Evolutionary conservation across 2,888 invertebrate genomes (phyloP).

Genomic region (Linyphia triangularis): DNA sequence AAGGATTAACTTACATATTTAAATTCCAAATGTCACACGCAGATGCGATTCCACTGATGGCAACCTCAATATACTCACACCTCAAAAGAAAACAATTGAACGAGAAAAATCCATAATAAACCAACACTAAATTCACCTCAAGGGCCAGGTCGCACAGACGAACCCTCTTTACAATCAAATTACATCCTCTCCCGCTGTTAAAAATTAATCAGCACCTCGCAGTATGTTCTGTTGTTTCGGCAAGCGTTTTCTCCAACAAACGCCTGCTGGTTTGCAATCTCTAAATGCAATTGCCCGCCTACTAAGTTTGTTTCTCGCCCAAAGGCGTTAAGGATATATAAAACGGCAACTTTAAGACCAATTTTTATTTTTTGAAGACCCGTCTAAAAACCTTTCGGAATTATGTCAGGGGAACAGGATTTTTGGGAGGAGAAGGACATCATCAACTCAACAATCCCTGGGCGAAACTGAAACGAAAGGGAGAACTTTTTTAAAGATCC

Average conservation of each 20-base stretch:
- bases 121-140: no score
- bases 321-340: conserved; percentile 4
- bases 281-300: neutral
- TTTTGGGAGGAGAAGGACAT: conserved; percentile 3
- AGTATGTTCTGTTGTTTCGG: neutral
- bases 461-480: conserved; percentile 1
- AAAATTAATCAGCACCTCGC: conserved; percentile 25
- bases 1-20: no score
- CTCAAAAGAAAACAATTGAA: no score
- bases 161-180: neutral
- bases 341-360: neutral
- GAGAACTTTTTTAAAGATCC: neutral
- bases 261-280: conserved; percentile 20
- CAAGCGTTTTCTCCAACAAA: neutral
- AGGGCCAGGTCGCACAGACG: no score
- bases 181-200: conserved; percentile 8
- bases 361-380: neutral
- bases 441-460: neutral
- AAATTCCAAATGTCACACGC: no score
- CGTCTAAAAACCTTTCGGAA: neutral
- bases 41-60: no score
- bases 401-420: conserved; percentile 56
- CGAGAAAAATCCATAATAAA: no score
- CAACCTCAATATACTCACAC: no score
- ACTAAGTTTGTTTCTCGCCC: neutral